These are phyloP conservation scores for Drosophila pegasa DNA, from an alignment of 2,888 invertebrate species.

Conservation along the genomic window DNA sequence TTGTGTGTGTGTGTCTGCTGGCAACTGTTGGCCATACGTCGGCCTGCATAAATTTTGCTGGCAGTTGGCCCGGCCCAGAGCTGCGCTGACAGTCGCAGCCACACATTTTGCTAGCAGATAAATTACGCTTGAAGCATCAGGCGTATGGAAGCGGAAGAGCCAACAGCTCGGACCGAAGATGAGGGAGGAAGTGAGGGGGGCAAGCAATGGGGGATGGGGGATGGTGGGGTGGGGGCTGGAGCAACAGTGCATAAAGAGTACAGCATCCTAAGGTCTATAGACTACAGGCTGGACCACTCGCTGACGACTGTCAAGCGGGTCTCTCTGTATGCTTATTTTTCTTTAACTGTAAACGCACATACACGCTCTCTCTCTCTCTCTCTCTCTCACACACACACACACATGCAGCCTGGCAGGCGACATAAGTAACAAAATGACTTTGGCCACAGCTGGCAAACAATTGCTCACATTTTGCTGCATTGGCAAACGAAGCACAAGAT, in stretches of 20 bases:
- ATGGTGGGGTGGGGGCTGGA: neutral
- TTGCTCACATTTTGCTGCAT: constrained; percentile 2
- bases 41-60: constrained; percentile 71
- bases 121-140: constrained; percentile 69
- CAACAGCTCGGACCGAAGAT: constrained; percentile 57
- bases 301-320: constrained; percentile 51
- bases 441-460: constrained; percentile 12
- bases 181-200: neutral
- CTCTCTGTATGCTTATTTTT: constrained; percentile 64
- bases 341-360: constrained; percentile 58
- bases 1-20: constrained; percentile 10
- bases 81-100: constrained; percentile 56
- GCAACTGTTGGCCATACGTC: constrained; percentile 65
- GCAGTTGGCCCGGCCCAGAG: constrained; percentile 15
- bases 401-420: constrained; percentile 41
- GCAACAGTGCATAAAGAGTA: constrained; percentile 18
- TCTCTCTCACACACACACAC: constrained; percentile 10
- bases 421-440: constrained; percentile 38
- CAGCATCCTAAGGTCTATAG: constrained; percentile 14
- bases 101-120: constrained; percentile 66
- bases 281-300: constrained; percentile 12
- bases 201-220: neutral
- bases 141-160: constrained; percentile 70
- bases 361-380: too few species aligned
- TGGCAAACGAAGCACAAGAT: neutral